Conservation (phyloP, 2,888 invertebrate genomes). For the Anoncus sp. region DNA sequence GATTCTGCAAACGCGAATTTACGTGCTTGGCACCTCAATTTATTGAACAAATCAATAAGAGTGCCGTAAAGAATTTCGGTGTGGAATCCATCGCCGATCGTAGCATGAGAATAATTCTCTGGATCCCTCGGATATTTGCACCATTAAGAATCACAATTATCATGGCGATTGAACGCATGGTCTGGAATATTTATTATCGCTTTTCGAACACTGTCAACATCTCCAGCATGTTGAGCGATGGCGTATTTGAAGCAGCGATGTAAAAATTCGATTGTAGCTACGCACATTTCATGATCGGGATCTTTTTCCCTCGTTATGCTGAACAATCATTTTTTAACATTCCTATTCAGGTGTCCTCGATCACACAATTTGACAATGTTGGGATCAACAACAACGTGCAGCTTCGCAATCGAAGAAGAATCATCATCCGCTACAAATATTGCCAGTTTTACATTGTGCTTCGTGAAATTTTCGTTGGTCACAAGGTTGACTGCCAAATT, state of each 20-base stretch:
- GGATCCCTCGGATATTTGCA: conserved; percentile 18
- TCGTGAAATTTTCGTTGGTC: conserved; percentile 1
- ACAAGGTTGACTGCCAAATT: conserved; percentile 1
- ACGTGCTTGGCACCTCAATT: conserved; percentile 18
- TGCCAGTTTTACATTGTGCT: conserved; percentile 6
- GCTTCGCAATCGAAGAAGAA: conserved; percentile 8
- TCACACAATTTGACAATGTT: conserved; percentile 9
- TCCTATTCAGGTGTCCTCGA: conserved; percentile 1
- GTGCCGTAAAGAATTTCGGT: neutral
- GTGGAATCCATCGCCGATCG: conserved; percentile 20
- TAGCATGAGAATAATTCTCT: conserved; percentile 4
- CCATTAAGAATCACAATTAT: conserved; percentile 35
- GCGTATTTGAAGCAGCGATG: conserved; percentile 40
- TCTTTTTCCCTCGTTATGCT: conserved; percentile 13
- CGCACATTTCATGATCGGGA: conserved; percentile 26
- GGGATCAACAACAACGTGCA: conserved; percentile 1
- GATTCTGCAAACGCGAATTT: conserved; percentile 44
- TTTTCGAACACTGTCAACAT: conserved; percentile 21
- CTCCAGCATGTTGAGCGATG: conserved; percentile 34
- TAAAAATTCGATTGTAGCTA: conserved; percentile 35
- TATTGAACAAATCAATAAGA: conserved; percentile 3
- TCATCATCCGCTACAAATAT: conserved; percentile 2
- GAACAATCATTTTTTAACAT: conserved; percentile 3
- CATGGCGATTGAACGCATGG: conserved; percentile 49
- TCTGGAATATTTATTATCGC: conserved; percentile 37